Evolutionary conservation across 2,797 vertebrate species (phyloP), one percentile per base, ranked within the genome.

Genomic region (Sebastes hubbsi): DNA sequence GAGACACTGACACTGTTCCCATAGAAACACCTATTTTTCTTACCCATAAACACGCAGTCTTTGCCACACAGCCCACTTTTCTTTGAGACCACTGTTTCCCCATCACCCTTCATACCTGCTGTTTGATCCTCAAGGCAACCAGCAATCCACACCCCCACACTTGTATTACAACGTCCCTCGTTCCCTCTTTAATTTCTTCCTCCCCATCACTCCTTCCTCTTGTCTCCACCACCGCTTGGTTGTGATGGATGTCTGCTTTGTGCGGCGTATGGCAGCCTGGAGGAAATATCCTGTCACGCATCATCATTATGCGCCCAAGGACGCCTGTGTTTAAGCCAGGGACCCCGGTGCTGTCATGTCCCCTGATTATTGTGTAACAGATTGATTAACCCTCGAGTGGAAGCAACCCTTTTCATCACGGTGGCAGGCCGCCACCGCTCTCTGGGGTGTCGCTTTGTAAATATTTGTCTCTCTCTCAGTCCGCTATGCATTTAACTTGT

Each of bases 341-440:
- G 84, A 87, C 78, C 81, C 70, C 55, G 67, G 67, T 63, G 84
- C 86, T 86, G 90, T 89, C 87, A 89, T 76, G 79, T 89, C 84
- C 78, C 80, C 79, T 78, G 84, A 91, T 93, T 91, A 92, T 86
- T 84, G 81, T 83, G 61, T 65, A 87, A 86, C 83, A 67, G 89
- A 93, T 91, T 91, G 92, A 94, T 92, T 90, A 92, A 94, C 89
- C 92, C 92, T 84, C 5, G 20, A 88, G 88, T 81, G 86, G 80
- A 83, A 67, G 62, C 42, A 56, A n/a, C 77, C 46, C 34, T 83
- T 90, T 92, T 84, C 62, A 82, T 84, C 83, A 76, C 13, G 8
- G n/a, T 69, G 80, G 61, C 69, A 71, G 81, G 74, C 60, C 61
- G 9, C 59, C 71, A 64, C 77, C 30, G 12, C 52, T 82, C 86